phyloP scores from a whole-genome alignment of 2,888 invertebrate species.

The Melipona bicolor region DNA sequence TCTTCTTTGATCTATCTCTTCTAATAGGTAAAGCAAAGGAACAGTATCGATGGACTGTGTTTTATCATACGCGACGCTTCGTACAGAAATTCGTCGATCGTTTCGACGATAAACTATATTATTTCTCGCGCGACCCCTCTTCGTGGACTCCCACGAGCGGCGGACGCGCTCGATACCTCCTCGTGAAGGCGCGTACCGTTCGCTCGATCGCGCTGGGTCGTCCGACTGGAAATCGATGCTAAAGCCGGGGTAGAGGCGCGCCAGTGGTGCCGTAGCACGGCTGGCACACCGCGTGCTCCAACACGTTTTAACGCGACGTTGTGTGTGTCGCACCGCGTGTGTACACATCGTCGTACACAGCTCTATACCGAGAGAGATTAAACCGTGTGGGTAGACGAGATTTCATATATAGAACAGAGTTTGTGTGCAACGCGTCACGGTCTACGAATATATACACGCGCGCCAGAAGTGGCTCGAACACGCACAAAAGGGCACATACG shows the following conservation, averaged over 20 bases:
- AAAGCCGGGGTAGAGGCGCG: conserved; percentile 75
- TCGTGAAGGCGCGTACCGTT: conserved; percentile 65
- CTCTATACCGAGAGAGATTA: conserved; percentile 32
- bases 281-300: conserved; percentile 45
- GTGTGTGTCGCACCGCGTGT: conserved; percentile 25
- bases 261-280: conserved; percentile 72
- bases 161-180: conserved; percentile 64
- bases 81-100: conserved; percentile 61
- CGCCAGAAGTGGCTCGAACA: conserved; percentile 55
- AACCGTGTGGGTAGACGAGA: conserved; percentile 46
- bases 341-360: conserved; percentile 1
- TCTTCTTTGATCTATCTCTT: conserved; percentile 10
- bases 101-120: conserved; percentile 32
- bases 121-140: conserved; percentile 64
- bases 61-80: conserved; percentile 64
- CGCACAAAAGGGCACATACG: conserved; percentile 44
- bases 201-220: conserved; percentile 77
- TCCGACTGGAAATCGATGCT: conserved; percentile 83
- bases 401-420: conserved; percentile 16
- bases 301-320: conserved; percentile 1
- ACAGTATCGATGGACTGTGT: conserved; percentile 52
- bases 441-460: conserved; percentile 20
- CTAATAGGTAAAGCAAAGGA: conserved; percentile 18
- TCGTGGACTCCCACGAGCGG: conserved; percentile 64
- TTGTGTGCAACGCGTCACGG: conserved; percentile 55